Evolutionary conservation across 2,888 invertebrate genomes (phyloP), one percentile per base, ranked within the genome.

Genomic region (Taphrorychus bicolor): DNA sequence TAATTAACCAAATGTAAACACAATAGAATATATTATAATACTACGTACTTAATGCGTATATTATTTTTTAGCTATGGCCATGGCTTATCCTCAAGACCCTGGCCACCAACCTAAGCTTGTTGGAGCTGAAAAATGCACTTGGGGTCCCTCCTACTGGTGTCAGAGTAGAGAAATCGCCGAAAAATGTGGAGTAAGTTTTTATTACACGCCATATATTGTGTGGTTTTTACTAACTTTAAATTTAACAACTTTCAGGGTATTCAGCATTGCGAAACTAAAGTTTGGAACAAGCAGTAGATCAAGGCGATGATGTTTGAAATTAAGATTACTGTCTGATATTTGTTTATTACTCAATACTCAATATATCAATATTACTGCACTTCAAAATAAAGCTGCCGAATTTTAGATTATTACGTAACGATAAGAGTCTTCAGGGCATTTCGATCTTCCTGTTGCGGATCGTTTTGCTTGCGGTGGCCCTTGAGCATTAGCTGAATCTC

Each of bases 401-500:
- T n/a, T n/a, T n/a, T n/a, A n/a, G n/a, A n/a, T n/a, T n/a, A n/a
- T 45, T 45, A 45, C 9, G 45, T 45, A 45, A 45, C 16, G 14
- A 45, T 45, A 17, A 45, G 45, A 45, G 7, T 45, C 17, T 45
- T 45, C 45, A 45, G 14, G 5, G 45, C 45, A 17, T 45, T 45
- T 45, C 14, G 14, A 4, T 5, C 45, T 14, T 45, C 14, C 45
- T 7, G 14, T 5, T 45, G 14, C 1, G 42, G 22, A 7, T 32
- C 49, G 3, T 52, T 21, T 5, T 1, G n/a, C 21, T 60, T 53
- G 11, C 17, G 21, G 24, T 54, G 61, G 9, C 61, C 61, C 23
- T 61, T 61, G 2, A 61, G 45, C 61, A 61, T 61, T 23, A 61
- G 14, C 21, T 79, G 78, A 22, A 79, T 77, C 59, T 79, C 78